Evolutionary conservation across 2,797 vertebrate genomes (phyloP), one percentile per base, ranked within the genome.

Genomic region (Chelonia mydas): DNA sequence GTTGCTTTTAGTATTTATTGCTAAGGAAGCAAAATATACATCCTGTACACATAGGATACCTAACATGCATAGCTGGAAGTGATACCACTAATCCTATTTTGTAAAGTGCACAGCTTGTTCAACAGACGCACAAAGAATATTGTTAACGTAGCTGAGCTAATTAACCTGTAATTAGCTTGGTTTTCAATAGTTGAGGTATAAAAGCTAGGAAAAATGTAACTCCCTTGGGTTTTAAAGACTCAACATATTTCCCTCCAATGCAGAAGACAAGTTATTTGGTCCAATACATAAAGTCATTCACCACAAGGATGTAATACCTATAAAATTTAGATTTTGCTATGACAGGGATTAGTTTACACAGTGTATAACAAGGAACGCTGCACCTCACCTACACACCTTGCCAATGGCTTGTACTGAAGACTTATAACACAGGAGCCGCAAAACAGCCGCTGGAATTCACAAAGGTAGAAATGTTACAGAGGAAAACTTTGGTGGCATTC

Each of bases 381-480:
- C 25, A 45, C 41, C 41, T 93, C 87, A 88, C 93, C 25, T 51
- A 11, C 82, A 85, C n/a, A 7, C 8, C 88, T 84, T 3, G 53
- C 72, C 25, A 76, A 41, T 92, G 81, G 50, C 95, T 89, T 95
- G 96, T 97, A 90, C 97, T 96, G 89, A 47, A 84, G 87, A 94
- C 77, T 57, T n/a, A 21, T 85, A 94, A 83, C 94, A 78, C 57
- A 96, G 95, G 94, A 94, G 83, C 21, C 50, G 49, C 41, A 7
- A 77, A 94, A 90, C 61, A 1, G 1, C 81, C 87, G 31, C 87
- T 1, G 41, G 84, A 84, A 96, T 28, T 61, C n/a, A 47, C 45
- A 68, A 55, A 83, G 6, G 53, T 37, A 17, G 83, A 95, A 79
- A 85, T 93, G 85, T 57, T 76, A 90, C 2, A 1, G 9, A 27